These are phyloP conservation scores for Megaceryle torquata DNA, from an alignment of 2,113 vertebrate species.

Conservation along the genomic window DNA sequence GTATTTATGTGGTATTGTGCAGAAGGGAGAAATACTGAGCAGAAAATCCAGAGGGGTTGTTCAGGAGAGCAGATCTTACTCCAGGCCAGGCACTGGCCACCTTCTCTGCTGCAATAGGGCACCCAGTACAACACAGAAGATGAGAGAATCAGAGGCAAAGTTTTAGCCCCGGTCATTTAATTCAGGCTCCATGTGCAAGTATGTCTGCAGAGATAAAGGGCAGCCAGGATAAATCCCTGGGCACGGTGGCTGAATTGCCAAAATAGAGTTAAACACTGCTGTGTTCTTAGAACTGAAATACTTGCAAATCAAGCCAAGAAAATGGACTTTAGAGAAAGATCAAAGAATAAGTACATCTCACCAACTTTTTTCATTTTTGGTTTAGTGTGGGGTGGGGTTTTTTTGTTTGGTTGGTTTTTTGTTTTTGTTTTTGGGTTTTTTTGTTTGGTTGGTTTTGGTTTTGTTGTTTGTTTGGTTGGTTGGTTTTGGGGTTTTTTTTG, in stretches of 20 bases:
- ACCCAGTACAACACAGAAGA: fast-evolving
- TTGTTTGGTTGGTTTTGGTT: neutral
- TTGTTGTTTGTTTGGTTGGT: neutral
- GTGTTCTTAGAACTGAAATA: neutral
- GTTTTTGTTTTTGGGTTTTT: too few relatives aligned
- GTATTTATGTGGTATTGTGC: neutral
- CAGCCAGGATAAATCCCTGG: neutral
- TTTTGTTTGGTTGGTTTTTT: too few relatives aligned
- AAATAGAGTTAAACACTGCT: neutral
- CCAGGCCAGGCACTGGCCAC: neutral
- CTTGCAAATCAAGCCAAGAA: neutral
- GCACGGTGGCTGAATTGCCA: neutral
- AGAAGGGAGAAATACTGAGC: neutral
- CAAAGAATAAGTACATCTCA: neutral
- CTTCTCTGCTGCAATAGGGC: neutral
- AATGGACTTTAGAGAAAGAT: neutral
- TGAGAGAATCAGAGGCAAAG: neutral
- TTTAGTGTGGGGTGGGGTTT: neutral
- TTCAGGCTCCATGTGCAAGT: neutral
- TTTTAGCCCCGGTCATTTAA: neutral
- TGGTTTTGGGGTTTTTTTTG: neutral
- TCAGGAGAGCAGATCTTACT: neutral
- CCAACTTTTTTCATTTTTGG: neutral
- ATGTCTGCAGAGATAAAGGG: neutral
- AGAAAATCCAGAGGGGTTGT: neutral